These are phyloP conservation scores for Corvus cornix DNA, from an alignment of 2,113 vertebrate genomes.

Conservation along the genomic window DNA sequence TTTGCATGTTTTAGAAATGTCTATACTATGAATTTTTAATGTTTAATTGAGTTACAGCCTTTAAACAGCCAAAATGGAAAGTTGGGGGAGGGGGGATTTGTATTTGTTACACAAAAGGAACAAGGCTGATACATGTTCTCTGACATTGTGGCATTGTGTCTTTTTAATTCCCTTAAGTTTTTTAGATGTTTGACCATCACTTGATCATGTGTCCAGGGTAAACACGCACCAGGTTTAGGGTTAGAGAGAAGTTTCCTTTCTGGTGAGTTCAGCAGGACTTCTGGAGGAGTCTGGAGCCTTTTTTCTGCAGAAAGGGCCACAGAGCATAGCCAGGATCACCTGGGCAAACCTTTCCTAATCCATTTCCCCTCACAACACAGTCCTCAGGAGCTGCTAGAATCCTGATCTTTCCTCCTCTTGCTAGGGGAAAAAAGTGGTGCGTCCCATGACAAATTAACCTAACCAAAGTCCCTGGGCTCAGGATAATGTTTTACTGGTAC, in stretches of 20 bases:
- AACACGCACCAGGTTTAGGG: not conserved
- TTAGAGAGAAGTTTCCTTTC: not conserved
- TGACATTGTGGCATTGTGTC: not conserved
- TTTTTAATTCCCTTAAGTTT: not conserved
- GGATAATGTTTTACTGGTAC: not conserved
- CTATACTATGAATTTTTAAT: not conserved
- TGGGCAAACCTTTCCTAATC: not conserved
- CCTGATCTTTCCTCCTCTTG: not conserved
- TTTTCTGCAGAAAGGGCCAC: not conserved
- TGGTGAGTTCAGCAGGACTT: not conserved
- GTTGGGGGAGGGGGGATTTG: fast-evolving
- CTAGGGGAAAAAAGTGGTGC: not conserved
- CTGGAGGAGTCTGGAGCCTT: not conserved
- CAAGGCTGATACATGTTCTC: not conserved
- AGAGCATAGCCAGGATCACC: not conserved
- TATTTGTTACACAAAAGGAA: not conserved
- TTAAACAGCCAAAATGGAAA: not conserved
- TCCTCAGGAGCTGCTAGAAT: not conserved
- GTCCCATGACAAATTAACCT: not conserved
- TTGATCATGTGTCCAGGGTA: not conserved
- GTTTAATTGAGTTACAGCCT: not conserved
- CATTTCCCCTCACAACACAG: not conserved
- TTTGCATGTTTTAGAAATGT: not conserved
- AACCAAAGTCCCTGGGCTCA: not conserved
- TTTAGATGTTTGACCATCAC: not conserved